Evolutionary conservation across 2,113 vertebrate genomes (phyloP).

Genomic region (Copsychus sechellarum): DNA sequence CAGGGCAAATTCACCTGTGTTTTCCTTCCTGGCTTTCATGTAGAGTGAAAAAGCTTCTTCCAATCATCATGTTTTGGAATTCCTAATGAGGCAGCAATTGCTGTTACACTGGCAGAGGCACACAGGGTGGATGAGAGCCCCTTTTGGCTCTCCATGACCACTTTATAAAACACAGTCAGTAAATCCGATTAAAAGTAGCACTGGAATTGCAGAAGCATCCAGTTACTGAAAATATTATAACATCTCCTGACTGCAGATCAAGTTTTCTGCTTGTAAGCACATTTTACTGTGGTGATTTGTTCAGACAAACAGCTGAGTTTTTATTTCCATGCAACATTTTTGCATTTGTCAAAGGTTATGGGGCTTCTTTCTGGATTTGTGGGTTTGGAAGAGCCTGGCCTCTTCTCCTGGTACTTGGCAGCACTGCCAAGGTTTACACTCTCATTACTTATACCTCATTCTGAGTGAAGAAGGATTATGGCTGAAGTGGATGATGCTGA

Average conservation of each 20-base stretch:
- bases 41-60: neutral
- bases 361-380: neutral
- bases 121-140: neutral
- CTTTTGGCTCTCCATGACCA: neutral
- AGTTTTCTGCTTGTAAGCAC: slow-evolving; percentile 2
- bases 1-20: neutral
- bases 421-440: neutral
- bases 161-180: neutral
- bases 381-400: neutral
- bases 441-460: neutral
- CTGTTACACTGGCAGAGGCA: neutral
- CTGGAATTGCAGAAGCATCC: neutral
- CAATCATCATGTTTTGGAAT: neutral
- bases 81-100: neutral
- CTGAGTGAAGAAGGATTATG: neutral
- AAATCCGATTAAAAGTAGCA: neutral
- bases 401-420: neutral
- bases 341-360: neutral
- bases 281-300: neutral
- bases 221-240: neutral
- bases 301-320: neutral
- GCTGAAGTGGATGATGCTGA: neutral
- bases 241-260: neutral
- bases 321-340: neutral
- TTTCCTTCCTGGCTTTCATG: neutral